Percentiles rank a stretch among this genome's conserved stretches.
These are phyloP conservation scores for Bergia sp. DNA, from an alignment of 92 coral and sea anemone species.

Conservation along the genomic window DNA sequence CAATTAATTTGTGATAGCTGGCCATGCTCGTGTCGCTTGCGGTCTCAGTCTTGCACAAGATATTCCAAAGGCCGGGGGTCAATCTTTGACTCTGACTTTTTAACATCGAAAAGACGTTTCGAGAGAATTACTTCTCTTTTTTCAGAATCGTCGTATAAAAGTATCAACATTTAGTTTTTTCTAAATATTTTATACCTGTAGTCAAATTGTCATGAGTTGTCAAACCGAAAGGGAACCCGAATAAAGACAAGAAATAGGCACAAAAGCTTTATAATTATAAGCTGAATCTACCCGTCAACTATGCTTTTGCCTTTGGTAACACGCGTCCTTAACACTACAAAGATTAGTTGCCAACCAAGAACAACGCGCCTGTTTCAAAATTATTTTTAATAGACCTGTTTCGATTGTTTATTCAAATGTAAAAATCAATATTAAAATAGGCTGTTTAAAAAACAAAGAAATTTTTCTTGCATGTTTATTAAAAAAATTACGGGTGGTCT, in stretches of 20 bases:
- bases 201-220: neutral
- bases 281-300: neutral
- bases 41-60: no score
- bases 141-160: no score
- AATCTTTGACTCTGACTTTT: no score
- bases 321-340: neutral
- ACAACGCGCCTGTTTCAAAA: neutral
- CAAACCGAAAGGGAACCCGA: neutral
- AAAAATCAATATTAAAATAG: neutral
- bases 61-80: no score
- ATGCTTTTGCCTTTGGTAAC: neutral
- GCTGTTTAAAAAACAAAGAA: neutral
- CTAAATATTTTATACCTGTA: neutral
- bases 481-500: neutral
- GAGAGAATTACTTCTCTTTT: no score
- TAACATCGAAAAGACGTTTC: no score
- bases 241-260: neutral
- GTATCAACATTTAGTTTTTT: no score
- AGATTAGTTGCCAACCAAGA: neutral
- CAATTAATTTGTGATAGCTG: neutral
- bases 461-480: neutral
- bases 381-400: neutral
- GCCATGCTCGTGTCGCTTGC: no score
- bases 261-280: neutral
- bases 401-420: neutral